Percentiles rank a stretch among this genome's conserved stretches.
Evolutionary conservation across 2,113 vertebrate genomes (phyloP).

Genomic region (Notarius quadriscutis): DNA sequence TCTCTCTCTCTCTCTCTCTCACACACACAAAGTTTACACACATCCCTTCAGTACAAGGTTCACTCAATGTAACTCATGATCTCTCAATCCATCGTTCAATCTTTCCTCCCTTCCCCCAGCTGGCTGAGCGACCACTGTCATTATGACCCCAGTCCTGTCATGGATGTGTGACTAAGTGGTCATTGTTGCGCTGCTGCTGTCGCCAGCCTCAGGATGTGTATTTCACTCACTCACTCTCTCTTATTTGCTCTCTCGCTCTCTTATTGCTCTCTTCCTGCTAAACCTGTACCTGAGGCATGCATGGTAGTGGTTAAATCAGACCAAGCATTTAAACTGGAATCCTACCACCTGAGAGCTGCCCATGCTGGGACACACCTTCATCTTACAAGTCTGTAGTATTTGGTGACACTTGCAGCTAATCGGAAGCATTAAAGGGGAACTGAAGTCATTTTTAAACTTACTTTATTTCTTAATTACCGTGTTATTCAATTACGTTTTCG

Average conservation of each 20-base stretch:
- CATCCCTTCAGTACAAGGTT: conserved; percentile 8
- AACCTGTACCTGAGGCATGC: conserved; percentile 7
- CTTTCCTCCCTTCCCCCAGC: conserved; percentile 32
- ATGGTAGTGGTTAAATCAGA: background rate
- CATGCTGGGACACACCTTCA: background rate
- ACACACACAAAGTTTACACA: conserved; percentile 16
- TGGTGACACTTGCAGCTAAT: background rate
- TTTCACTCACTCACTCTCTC: conserved; percentile 6
- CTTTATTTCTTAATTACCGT: no score
- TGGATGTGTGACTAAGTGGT: conserved; percentile 71
- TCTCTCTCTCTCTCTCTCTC: background rate
- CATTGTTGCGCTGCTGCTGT: conserved; percentile 70
- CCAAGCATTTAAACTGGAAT: background rate
- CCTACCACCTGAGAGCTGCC: background rate
- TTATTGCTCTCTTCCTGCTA: conserved; percentile 30
- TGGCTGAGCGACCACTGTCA: conserved; percentile 66
- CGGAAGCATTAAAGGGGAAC: background rate
- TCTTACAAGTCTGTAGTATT: background rate
- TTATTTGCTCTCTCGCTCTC: conserved; percentile 17
- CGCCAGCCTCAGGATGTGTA: conserved; percentile 7
- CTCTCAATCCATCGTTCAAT: conserved; percentile 5
- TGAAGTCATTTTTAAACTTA: no score
- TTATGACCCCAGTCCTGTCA: conserved; percentile 69
- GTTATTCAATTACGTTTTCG: no score
- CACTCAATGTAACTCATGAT: background rate